Evolutionary conservation across 1,140 invertebrate species (phyloP).

Genomic region (Diprion similis): DNA sequence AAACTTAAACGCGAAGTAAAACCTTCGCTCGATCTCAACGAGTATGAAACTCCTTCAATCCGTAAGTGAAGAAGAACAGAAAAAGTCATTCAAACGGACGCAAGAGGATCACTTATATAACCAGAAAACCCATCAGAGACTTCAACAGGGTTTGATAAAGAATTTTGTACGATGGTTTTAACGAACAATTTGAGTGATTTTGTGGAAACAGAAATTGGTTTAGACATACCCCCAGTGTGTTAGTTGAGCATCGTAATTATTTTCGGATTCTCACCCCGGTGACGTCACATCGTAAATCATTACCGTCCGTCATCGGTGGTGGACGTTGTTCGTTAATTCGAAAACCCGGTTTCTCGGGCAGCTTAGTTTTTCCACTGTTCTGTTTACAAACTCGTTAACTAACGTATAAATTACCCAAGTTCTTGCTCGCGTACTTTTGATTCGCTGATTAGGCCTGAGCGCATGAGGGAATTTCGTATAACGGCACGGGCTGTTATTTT

Average conservation of each 20-base stretch:
- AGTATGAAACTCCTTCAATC: too few relatives aligned
- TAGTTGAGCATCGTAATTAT: background rate
- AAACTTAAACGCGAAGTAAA: too few relatives aligned
- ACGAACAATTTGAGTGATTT: conserved; percentile 17
- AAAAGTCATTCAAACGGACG: too few relatives aligned
- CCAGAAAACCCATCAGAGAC: conserved; percentile 22
- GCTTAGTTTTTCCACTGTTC: background rate
- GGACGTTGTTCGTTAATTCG: background rate
- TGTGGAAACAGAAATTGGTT: too few relatives aligned
- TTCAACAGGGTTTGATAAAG: conserved; percentile 31
- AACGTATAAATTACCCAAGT: background rate
- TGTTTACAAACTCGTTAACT: conserved; percentile 7
- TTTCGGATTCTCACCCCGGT: background rate
- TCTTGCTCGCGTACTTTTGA: background rate
- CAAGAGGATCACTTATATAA: too few relatives aligned
- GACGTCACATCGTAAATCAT: background rate
- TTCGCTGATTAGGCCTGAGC: conserved; percentile 1
- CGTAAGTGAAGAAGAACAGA: too few relatives aligned
- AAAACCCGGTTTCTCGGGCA: background rate
- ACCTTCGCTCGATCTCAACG: too few relatives aligned
- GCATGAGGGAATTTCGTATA: background rate
- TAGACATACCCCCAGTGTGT: too few relatives aligned
- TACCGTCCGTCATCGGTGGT: background rate
- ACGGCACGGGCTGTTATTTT: background rate
- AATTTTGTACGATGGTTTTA: conserved; percentile 19